Evolutionary conservation across 1,140 invertebrate genomes (phyloP), one percentile per base, ranked within the genome.

Genomic region (Drosophila sturtevanti): DNA sequence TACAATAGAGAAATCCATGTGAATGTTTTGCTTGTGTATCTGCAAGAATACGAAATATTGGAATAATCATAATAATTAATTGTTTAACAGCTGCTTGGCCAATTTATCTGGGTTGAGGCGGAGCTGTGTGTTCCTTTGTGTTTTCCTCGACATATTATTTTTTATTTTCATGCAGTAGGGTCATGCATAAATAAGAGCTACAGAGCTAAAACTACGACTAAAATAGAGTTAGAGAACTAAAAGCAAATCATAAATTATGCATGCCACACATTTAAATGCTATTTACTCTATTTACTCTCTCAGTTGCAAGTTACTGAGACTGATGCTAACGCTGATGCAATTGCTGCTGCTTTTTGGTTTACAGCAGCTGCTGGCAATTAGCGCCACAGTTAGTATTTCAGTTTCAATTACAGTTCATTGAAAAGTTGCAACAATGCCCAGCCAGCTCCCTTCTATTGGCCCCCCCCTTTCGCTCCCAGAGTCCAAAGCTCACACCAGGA

Each of bases 21-120:
- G 87, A 90, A 89, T 90, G 87, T 89, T 90, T 90, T 81, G 87
- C 87, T 89, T 90, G 84, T 90, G 89, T 90, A 90, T 90, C 87
- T 90, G 89, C 74, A 90, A 90, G 74, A 86, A 90, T 89, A 87
- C 84, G 84, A 87, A 79, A 87, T 89, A 89, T 89, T 77, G 41
- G 86, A 87, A 89, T 68, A 79, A 84, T 69, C 84, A 81, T 81
- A 66, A 65, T 82, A 87, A 89, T 89, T 87, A 87, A 84, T 89
- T 71, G 84, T 37, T 61, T 54, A 41, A 27, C 59, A 61, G 59
- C 59, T 61, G 38, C 18, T 22, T 31, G 12, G 59, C 65, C 70
- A 68, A 72, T 72, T 62, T 48, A 58, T 75, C 59, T 63, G 73
- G 59, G 56, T 68, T 65, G 72, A 58, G 63, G 72, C 71, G 61